Percentiles rank a stretch among this genome's conserved stretches.
Conservation (phyloP, 37 sponge, comb jelly and placozoan genomes). For the Geodia barretti region DNA sequence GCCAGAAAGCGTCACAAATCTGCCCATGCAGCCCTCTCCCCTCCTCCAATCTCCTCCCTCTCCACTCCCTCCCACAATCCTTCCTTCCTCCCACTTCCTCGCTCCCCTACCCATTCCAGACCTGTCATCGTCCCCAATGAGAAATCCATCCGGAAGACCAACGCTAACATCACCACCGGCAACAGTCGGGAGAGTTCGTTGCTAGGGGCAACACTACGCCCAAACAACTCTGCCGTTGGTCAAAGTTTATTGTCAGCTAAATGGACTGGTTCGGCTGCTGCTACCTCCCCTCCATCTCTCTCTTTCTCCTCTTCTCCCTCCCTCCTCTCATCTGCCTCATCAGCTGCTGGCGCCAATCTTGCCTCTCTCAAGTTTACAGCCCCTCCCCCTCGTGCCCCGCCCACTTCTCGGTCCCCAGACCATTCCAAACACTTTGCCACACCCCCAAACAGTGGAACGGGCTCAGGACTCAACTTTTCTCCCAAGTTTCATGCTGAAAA, state of each 20-base stretch:
- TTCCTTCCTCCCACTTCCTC: conserved; percentile 2
- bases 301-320: background rate
- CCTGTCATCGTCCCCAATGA: conserved; percentile 19
- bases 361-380: conserved; percentile 15
- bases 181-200: background rate
- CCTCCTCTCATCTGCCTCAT: background rate
- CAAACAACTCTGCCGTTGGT: background rate
- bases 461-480: background rate
- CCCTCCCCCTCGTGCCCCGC: background rate
- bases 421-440: background rate
- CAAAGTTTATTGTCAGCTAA: background rate
- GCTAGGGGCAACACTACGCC: background rate
- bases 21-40: conserved; percentile 10
- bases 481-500: background rate
- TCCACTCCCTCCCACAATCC: conserved; percentile 8
- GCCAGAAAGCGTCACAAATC: conserved; percentile 20
- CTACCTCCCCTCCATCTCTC: background rate
- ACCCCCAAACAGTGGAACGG: background rate
- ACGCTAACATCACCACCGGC: too few relatives aligned
- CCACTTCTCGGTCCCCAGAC: background rate
- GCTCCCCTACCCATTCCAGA: background rate
- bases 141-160: background rate
- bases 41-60: conserved; percentile 50
- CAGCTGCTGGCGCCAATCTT: background rate
- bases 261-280: background rate